Evolutionary conservation across 2,113 vertebrate genomes (phyloP), one percentile per base, ranked within the genome.

Genomic region (Limnothrissa miodon): DNA sequence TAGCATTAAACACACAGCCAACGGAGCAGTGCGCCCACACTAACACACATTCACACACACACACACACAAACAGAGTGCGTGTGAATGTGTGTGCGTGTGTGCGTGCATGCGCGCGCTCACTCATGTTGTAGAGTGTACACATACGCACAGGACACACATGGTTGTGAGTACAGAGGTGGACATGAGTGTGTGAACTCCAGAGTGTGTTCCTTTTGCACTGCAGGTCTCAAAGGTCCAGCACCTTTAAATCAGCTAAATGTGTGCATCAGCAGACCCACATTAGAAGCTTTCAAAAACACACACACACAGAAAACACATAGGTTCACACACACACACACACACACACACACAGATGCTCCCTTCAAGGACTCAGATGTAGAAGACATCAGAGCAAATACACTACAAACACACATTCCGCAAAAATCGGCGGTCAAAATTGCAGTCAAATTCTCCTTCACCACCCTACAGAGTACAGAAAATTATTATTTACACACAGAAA

Each of bases 21-120:
- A 93, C 90, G 92, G 66, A 74, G 85, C 86, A 90, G 83, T 79
- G 87, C 80, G 81, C 88, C 89, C 80, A 87, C 81, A 80, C 25
- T 45, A 74, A 81, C 80, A 85, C 0, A 44, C 53, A 80, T 25
- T 21, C 51, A 45, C 59, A 81, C 62, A 25, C 29, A 87, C 81
- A 89, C 86, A 89, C 82, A 84, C 84, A 87, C 79, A 86, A 23
- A 85, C 81, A 84, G 79, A 88, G 15, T 3, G 15, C 19, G 17
- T 53, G 4, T 53, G 29, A 5, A 86, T n/a, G n/a, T n/a, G n/a
- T n/a, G n/a, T n/a, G n/a, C n/a, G n/a, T n/a, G n/a, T n/a, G n/a
- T n/a, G n/a, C n/a, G n/a, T n/a, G n/a, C n/a, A n/a, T n/a, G n/a
- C n/a, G n/a, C n/a, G n/a, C n/a, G n/a, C n/a, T n/a, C n/a, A n/a